phyloP scores from a whole-genome alignment of 2,113 vertebrate genomes.

The Oreochromis tanganicae region DNA sequence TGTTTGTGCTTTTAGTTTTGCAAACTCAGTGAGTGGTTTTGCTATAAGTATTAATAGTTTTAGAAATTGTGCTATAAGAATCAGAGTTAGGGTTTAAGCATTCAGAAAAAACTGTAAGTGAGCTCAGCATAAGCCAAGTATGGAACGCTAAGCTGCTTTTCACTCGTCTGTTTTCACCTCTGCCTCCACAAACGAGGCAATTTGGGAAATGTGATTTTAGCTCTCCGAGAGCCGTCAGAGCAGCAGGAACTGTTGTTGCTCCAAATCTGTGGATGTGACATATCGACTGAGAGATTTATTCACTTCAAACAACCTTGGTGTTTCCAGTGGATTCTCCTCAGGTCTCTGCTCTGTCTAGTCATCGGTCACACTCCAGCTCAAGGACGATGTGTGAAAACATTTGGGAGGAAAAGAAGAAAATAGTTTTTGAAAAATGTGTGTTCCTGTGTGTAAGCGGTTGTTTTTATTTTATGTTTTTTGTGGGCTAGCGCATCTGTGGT shows the following conservation, averaged over 20 bases:
- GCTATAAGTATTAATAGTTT: too few relatives aligned
- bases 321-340: conserved; percentile 27
- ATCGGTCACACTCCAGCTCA: conserved; percentile 26
- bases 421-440: background rate
- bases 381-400: conserved; percentile 1
- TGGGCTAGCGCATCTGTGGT: background rate
- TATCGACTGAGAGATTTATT: conserved; percentile 43
- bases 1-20: too few relatives aligned
- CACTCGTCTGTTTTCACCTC: conserved; percentile 1
- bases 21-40: too few relatives aligned
- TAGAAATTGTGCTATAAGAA: too few relatives aligned
- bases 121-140: background rate
- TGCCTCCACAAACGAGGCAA: conserved; percentile 21
- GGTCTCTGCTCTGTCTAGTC: conserved; percentile 15
- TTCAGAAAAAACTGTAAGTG: too few relatives aligned
- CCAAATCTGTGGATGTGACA: conserved; percentile 6
- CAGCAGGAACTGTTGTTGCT: background rate
- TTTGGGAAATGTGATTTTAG: conserved; percentile 14
- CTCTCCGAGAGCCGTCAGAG: background rate
- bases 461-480: background rate
- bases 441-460: background rate
- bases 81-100: too few relatives aligned
- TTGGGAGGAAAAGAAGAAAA: conserved; percentile 10
- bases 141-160: conserved; percentile 11
- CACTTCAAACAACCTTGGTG: conserved; percentile 7